Conservation (phyloP, 2,113 vertebrate species). For the Holacanthus passer region DNA sequence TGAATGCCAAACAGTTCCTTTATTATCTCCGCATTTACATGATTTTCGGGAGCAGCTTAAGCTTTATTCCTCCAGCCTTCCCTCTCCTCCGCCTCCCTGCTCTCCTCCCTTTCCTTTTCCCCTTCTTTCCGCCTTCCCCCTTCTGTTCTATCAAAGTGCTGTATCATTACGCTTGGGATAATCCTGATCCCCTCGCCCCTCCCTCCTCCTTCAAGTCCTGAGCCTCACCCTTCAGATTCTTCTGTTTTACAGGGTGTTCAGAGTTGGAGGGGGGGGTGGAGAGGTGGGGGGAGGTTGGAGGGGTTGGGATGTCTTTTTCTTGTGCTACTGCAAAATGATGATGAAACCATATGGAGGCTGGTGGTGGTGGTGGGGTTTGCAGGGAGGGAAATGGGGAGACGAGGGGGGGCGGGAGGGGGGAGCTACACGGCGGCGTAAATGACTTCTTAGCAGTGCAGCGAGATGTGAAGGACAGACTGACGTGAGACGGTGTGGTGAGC, state of each 20-base stretch:
- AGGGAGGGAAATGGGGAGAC: slow-evolving; percentile 36
- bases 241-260: slow-evolving; percentile 60
- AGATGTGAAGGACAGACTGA: slow-evolving; percentile 89
- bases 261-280: neutral
- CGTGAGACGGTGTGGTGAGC: slow-evolving; percentile 75
- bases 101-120: slow-evolving; percentile 3
- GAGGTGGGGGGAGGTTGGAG: neutral
- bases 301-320: slow-evolving; percentile 57
- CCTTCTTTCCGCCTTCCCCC: slow-evolving; percentile 5
- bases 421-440: slow-evolving; percentile 78
- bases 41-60: slow-evolving; percentile 76
- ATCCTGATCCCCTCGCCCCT: slow-evolving; percentile 67
- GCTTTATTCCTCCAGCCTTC: slow-evolving; percentile 68
- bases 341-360: slow-evolving; percentile 85
- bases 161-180: slow-evolving; percentile 83
- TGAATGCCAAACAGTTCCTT: slow-evolving; percentile 84
- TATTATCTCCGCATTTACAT: slow-evolving; percentile 83
- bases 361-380: slow-evolving; percentile 52
- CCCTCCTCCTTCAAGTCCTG: slow-evolving; percentile 38
- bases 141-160: slow-evolving; percentile 80
- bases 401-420: slow-evolving; percentile 17
- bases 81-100: slow-evolving; percentile 4
- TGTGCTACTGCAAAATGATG: slow-evolving; percentile 69
- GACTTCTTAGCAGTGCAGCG: slow-evolving; percentile 87
- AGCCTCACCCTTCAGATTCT: slow-evolving; percentile 61